A percentile compares a stretch with the other conserved stretches of the same genome.
Conservation (phyloP, 2,888 invertebrate species). For the Thysanoteuthis rhombus region DNA sequence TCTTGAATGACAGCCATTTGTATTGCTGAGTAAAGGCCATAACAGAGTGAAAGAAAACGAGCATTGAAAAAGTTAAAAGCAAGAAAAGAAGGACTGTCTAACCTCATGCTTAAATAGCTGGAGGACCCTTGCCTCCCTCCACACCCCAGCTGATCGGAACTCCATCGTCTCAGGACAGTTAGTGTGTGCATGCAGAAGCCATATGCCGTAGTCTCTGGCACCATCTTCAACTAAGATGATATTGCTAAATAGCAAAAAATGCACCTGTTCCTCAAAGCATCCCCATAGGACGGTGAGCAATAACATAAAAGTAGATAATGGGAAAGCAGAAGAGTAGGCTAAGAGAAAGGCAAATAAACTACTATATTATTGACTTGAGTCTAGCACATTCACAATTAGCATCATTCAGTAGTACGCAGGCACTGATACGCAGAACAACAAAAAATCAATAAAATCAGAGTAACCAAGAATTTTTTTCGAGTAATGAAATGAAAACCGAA, state of each 20-base stretch:
- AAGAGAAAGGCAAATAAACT: not conserved
- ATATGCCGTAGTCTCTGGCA: not conserved
- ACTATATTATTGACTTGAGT: slow-evolving; percentile 12
- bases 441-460: not conserved
- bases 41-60: not conserved
- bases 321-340: not conserved
- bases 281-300: not conserved
- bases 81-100: not conserved
- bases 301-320: not conserved
- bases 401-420: not conserved
- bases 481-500: not conserved
- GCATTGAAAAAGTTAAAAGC: not conserved
- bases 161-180: slow-evolving; percentile 29
- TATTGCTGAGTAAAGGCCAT: not conserved
- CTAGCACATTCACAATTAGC: not conserved
- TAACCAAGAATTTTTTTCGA: not conserved
- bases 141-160: slow-evolving; percentile 24
- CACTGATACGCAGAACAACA: not conserved
- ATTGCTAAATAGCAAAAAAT: not conserved
- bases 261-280: not conserved
- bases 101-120: slow-evolving; percentile 23
- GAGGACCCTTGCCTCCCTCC: slow-evolving; percentile 15
- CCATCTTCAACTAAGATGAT: not conserved
- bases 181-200: slow-evolving; percentile 25
- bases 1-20: not conserved